These are phyloP conservation scores for Tadarida brasiliensis DNA, from an alignment of 2,797 vertebrate genomes.

Conservation along the genomic window DNA sequence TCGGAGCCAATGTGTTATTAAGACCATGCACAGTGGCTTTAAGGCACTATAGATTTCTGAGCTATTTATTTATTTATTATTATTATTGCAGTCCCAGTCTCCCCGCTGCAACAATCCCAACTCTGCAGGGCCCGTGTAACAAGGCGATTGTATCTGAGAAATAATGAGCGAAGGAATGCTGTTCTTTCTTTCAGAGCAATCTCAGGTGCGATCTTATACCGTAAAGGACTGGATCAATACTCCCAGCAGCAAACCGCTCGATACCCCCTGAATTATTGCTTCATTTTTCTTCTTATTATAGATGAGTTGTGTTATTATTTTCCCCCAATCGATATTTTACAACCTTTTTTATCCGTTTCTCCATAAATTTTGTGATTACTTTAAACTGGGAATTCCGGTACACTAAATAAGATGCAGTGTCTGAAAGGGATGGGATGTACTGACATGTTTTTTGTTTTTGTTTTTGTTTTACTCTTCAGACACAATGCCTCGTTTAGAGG, in stretches of 20 bases:
- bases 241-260: conserved; percentile 93
- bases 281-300: conserved; percentile 99
- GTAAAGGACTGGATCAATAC: conserved; percentile 94
- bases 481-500: conserved; percentile 83
- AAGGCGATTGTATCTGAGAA: conserved; percentile 94
- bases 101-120: conserved; percentile 81
- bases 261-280: conserved; percentile 99
- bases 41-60: conserved; percentile 80
- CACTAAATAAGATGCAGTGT: conserved; percentile 96
- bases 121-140: conserved; percentile 93
- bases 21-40: conserved; percentile 62
- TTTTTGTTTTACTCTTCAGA: conserved; percentile 82
- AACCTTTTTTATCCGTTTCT: conserved; percentile 99
- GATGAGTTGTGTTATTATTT: conserved; percentile 96
- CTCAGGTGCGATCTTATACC: conserved; percentile 96
- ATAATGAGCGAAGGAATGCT: conserved; percentile 91
- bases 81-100: conserved; percentile 72
- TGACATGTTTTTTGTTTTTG: conserved; percentile 81
- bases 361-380: conserved; percentile 99
- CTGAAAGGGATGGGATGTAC: conserved; percentile 87
- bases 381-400: conserved; percentile 99
- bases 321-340: conserved; percentile 97
- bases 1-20: conserved; percentile 56
- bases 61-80: conserved; percentile 83
- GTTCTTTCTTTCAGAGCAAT: conserved; percentile 88